Evolutionary conservation across 2,113 vertebrate genomes (phyloP).

Genomic region (Vireo altiloquus): DNA sequence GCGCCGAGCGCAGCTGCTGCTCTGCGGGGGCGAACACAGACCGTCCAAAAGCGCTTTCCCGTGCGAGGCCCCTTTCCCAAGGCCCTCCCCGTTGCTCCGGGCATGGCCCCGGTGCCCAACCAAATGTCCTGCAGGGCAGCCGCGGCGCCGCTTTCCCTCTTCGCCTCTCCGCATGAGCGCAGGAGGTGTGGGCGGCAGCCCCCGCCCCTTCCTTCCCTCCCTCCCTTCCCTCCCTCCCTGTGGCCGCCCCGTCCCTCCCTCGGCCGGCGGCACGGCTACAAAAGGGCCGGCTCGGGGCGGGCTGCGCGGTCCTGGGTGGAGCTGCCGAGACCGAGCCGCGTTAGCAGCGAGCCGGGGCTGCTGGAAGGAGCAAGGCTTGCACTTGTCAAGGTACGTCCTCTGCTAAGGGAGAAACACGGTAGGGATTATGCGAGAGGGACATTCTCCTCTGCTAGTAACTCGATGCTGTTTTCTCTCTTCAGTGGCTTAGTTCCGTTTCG

Average conservation of each 20-base stretch:
- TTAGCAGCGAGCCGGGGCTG: accelerated
- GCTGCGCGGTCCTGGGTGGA: accelerated
- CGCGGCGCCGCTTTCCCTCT: no score
- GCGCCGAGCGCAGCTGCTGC: background rate
- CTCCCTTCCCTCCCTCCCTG: background rate
- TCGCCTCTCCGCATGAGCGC: accelerated
- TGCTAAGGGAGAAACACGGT: accelerated
- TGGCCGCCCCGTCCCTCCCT: background rate
- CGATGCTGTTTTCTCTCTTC: accelerated
- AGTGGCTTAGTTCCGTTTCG: background rate
- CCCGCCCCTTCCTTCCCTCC: background rate
- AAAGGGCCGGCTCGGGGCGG: background rate
- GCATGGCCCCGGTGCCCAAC: background rate
- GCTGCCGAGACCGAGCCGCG: accelerated
- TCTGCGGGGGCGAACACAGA: background rate
- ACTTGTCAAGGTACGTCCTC: background rate
- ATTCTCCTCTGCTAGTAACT: accelerated
- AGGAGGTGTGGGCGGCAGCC: accelerated
- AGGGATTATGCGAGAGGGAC: accelerated
- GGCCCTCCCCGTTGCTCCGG: accelerated
- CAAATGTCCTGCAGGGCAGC: accelerated
- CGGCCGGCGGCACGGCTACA: background rate
- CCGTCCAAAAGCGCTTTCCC: background rate
- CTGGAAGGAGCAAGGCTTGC: accelerated
- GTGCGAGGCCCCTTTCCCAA: background rate